A percentile compares a stretch with the other conserved stretches of the same genome.
Evolutionary conservation across 2,113 vertebrate species (phyloP).

Genomic region (Archilochus colubris): DNA sequence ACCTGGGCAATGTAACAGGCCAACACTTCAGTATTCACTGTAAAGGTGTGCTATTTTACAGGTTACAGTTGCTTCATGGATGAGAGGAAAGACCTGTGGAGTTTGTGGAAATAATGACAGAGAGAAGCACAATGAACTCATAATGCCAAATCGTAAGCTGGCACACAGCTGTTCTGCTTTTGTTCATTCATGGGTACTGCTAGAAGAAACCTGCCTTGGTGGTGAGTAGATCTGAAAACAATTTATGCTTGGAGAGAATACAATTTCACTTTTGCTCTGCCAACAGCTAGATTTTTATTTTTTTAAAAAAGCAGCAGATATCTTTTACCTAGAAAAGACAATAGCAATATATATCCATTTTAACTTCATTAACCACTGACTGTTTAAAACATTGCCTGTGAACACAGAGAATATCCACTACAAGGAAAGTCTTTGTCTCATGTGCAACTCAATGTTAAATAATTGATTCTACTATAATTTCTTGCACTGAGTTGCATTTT

Average conservation of each 20-base stretch:
- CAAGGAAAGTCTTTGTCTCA: not conserved
- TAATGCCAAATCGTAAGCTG: constrained; percentile 58
- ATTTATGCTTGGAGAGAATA: not conserved
- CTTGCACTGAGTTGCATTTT: not conserved
- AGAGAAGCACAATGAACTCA: constrained; percentile 54
- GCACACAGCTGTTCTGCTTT: constrained; percentile 54
- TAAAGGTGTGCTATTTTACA: constrained; percentile 17
- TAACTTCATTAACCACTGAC: not conserved
- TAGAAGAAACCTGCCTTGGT: constrained; percentile 51
- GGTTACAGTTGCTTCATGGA: constrained; percentile 47
- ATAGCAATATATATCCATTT: not conserved
- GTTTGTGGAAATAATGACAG: constrained; percentile 73
- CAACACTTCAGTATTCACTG: not conserved
- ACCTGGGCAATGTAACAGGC: not conserved
- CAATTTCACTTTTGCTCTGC: not conserved
- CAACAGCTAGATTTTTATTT: not conserved
- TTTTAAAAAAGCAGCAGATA: not conserved
- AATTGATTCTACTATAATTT: not conserved
- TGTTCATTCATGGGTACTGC: constrained; percentile 66
- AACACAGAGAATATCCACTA: not conserved
- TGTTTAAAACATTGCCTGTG: not conserved
- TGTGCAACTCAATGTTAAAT: not conserved
- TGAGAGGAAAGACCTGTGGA: constrained; percentile 75
- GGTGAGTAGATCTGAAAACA: constrained; percentile 52
- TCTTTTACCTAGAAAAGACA: not conserved